A percentile compares a stretch with the other conserved stretches of the same genome.
phyloP scores from a whole-genome alignment of 2,888 invertebrate species.

The Sacculina carcini region DNA sequence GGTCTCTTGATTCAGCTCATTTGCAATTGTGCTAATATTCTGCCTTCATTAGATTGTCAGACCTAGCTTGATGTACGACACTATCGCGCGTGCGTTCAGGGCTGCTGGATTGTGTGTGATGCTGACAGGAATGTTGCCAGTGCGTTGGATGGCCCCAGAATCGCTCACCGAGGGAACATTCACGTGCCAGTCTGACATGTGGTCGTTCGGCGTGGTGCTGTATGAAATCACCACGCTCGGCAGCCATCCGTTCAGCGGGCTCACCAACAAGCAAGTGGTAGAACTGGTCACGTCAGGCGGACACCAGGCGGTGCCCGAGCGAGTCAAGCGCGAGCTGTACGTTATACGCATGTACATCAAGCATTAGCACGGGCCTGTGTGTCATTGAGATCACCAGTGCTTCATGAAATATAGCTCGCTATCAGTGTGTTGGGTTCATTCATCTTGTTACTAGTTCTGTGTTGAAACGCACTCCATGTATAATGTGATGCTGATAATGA shows the following conservation, averaged over 20 bases:
- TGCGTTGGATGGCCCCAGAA: slow-evolving; percentile 84
- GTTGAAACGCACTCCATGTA: too few species aligned
- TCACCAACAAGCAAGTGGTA: slow-evolving; percentile 58
- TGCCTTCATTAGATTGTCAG: too few species aligned
- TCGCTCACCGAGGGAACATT: slow-evolving; percentile 54
- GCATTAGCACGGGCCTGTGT: not conserved
- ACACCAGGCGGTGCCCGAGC: slow-evolving; percentile 42
- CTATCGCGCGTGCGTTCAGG: too few species aligned
- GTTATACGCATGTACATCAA: slow-evolving; percentile 20
- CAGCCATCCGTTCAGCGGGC: slow-evolving; percentile 63
- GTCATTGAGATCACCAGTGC: not conserved
- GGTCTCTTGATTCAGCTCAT: too few species aligned
- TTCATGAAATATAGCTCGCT: not conserved
- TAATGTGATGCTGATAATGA: too few species aligned
- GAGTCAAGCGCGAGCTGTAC: slow-evolving; percentile 50
- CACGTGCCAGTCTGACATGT: slow-evolving; percentile 61
- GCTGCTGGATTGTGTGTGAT: too few species aligned
- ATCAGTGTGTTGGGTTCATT: not conserved
- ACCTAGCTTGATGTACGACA: too few species aligned
- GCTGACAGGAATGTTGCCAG: slow-evolving; percentile 47
- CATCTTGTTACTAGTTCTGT: not conserved
- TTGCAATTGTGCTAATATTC: too few species aligned
- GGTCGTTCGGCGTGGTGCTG: slow-evolving; percentile 64
- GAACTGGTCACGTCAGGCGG: slow-evolving; percentile 49
- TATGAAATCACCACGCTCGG: slow-evolving; percentile 73